Base-by-base conservation (phyloP, 2,797 vertebrate species). In the Enteromius mattozi region DNA sequence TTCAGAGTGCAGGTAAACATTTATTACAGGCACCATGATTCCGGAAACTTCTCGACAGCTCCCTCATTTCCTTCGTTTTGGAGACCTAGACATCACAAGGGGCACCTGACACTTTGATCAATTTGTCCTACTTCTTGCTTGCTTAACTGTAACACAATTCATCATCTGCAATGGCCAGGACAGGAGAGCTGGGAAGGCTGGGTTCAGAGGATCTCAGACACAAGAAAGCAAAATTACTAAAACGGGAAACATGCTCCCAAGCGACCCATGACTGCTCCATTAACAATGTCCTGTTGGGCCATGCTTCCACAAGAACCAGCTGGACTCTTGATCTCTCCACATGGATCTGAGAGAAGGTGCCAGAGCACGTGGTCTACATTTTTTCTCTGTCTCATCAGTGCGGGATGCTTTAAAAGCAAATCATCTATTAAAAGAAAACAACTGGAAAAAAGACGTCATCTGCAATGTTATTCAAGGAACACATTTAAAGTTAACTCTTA, bases 81-180 rank as follows among this genome's bases (percentile, higher is more conserved):
- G 92, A 92, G 91, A 94, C 91, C 91, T 83, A 91, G 92, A 92
- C 93, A 93, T 95, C 93, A 94, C 93, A 94, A 89, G 93, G 95
- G 94, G 94, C 94, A 93, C 91, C 93, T 95, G 95, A 92, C 94
- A 96, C 92, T 95, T 95, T 95, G 95, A 95, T 95, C 94, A 94
- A 95, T 95, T 95, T 92, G 95, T 95, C 94, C 94, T 95, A 95
- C 93, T 95, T 96, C 92, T 90, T 83, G 89, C 92, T 91, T 84
- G 89, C 93, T 94, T 93, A 94, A 95, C 94, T 92, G 92, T 93
- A 93, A 92, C 91, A 91, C 94, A 94, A 95, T 96, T 96, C 92
- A 96, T 96, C 95, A 95, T 96, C 91, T 90, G 91, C 94, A 95
- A 94, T 93, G 92, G 90, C 92, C 91, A 88, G 86, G 92, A 93